Evolutionary conservation across 2,113 vertebrate species (phyloP).

Genomic region (Pantherophis guttatus): DNA sequence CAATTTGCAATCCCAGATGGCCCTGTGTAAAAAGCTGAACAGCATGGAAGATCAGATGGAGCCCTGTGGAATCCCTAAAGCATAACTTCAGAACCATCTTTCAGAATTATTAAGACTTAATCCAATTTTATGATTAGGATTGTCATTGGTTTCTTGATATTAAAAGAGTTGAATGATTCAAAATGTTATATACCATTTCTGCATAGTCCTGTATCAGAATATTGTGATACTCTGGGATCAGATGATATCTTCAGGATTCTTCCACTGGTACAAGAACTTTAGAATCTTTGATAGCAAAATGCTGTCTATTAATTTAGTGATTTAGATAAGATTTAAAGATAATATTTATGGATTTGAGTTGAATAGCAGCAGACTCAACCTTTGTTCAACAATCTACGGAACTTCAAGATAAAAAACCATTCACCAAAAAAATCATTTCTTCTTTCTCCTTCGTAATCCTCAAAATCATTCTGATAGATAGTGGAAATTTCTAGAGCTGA

Average conservation of each 20-base stretch:
- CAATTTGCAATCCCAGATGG: not conserved
- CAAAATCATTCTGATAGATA: not conserved
- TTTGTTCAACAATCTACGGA: not conserved
- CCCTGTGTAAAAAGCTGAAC: not conserved
- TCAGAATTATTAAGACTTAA: not conserved
- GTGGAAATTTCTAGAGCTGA: not conserved
- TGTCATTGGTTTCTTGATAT: not conserved
- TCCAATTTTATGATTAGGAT: not conserved
- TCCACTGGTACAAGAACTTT: not conserved
- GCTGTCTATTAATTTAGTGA: not conserved
- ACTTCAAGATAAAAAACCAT: not conserved
- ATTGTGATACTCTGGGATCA: not conserved
- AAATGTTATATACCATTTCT: not conserved
- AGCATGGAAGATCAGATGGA: not conserved
- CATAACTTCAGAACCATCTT: not conserved
- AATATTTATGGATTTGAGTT: not conserved
- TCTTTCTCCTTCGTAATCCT: not conserved
- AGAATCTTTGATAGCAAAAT: not conserved
- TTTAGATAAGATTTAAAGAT: not conserved
- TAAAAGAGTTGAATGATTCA: not conserved
- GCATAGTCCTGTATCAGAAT: not conserved
- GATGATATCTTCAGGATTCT: not conserved
- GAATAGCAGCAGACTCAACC: not conserved
- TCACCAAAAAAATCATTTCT: not conserved
- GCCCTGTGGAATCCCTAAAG: not conserved